These are phyloP conservation scores for Diorhabda carinulata DNA, from an alignment of 1,140 invertebrate genomes.

Conservation along the genomic window DNA sequence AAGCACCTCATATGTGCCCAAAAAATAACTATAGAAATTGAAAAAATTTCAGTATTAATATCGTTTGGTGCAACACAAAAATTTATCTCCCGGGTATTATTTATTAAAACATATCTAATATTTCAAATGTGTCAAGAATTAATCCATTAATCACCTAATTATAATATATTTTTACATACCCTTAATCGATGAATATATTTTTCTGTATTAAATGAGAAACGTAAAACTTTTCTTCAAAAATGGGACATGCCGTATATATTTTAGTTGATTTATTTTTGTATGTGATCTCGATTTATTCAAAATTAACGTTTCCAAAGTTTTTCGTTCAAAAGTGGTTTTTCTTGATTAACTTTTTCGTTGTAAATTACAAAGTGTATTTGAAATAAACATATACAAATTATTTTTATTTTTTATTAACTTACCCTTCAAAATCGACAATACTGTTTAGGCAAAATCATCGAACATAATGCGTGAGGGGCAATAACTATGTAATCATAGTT, in stretches of 20 bases:
- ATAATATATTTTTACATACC: too few species aligned
- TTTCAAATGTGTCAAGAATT: too few species aligned
- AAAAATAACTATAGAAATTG: too few species aligned
- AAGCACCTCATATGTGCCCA: too few species aligned
- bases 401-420: constrained; percentile 3
- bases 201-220: constrained; percentile 10
- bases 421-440: not conserved
- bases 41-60: too few species aligned
- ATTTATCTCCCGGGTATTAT: too few species aligned
- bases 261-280: constrained; percentile 28
- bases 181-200: not conserved
- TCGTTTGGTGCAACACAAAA: too few species aligned
- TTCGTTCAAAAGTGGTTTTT: constrained; percentile 28
- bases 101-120: too few species aligned
- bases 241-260: constrained; percentile 1
- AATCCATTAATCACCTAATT: too few species aligned
- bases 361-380: constrained; percentile 41
- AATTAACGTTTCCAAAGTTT: constrained; percentile 36
- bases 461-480: too few species aligned
- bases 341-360: constrained; percentile 34
- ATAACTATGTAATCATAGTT: too few species aligned
- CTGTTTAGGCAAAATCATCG: too few species aligned
- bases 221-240: constrained; percentile 18
- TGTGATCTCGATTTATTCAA: constrained; percentile 40
- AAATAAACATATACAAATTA: constrained; percentile 35